Evolutionary conservation across 2,888 invertebrate genomes (phyloP).

Genomic region (Eutolmus rufibarbis): DNA sequence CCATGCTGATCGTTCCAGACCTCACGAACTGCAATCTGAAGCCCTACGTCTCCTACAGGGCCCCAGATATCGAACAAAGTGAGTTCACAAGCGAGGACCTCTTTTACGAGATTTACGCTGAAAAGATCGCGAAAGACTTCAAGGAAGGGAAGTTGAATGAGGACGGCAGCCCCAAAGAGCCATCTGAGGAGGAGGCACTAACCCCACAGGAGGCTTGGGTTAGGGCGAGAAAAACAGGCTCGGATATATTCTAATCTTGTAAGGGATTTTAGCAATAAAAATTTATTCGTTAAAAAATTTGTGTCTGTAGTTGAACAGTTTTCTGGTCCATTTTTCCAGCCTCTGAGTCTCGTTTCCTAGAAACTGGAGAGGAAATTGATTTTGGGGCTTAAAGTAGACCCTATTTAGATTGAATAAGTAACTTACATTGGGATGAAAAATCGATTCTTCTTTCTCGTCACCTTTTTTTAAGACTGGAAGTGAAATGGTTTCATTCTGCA

Average conservation of each 20-base stretch:
- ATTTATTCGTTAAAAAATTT: slow-evolving; percentile 65
- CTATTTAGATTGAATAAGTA: neutral
- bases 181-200: slow-evolving; percentile 75
- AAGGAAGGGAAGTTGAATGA: slow-evolving; percentile 73
- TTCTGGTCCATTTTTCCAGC: slow-evolving; percentile 79
- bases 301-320: slow-evolving; percentile 70
- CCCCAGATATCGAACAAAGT: slow-evolving; percentile 75
- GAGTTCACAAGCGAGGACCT: slow-evolving; percentile 85
- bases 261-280: neutral
- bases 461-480: slow-evolving; percentile 66
- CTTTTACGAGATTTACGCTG: slow-evolving; percentile 80
- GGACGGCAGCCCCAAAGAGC: slow-evolving; percentile 73
- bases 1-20: slow-evolving; percentile 92
- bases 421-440: slow-evolving; percentile 74
- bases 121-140: slow-evolving; percentile 80
- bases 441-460: slow-evolving; percentile 66
- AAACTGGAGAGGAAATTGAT: slow-evolving; percentile 65
- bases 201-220: slow-evolving; percentile 75
- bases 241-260: slow-evolving; percentile 74
- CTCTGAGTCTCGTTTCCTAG: slow-evolving; percentile 72
- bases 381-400: neutral
- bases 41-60: slow-evolving; percentile 92
- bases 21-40: slow-evolving; percentile 82
- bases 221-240: slow-evolving; percentile 77
- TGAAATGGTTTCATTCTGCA: slow-evolving; percentile 74